Evolutionary conservation across 2,888 invertebrate genomes (phyloP), one percentile per base, ranked within the genome.

Genomic region (Cecidostiba fungosa): DNA sequence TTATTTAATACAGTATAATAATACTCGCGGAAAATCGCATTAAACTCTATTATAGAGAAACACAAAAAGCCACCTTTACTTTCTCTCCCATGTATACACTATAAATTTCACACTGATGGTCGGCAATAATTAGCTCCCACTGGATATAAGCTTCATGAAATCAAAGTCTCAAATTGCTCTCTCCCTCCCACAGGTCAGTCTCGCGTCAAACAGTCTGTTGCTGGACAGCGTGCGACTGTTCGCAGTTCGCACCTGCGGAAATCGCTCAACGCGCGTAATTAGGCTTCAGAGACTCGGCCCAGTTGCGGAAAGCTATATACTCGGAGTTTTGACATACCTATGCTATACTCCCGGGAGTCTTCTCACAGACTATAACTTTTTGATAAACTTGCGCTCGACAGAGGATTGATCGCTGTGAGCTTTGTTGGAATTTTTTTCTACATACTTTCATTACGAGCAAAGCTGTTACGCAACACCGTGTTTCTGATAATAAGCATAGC

Each of bases 211-310:
- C 8, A 29, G 14, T 62, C 62, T 8, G 6, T 10, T 16, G 26
- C 3, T 16, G 19, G 54, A 66, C 66, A 66, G 66, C 66, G 66
- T 66, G 66, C 66, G 66, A 66, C 26, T 66, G 29, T 29, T 66
- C n/a, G n/a, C 66, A 66, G 29, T 29, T 66, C n/a, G n/a, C 66
- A 66, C 26, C 26, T 66, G 66, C 66, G 66, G 29, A 66, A 66
- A 26, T 3, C 29, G 66, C 66, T 26, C 14, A 66, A 66, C 26
- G 26, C 26, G 29, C 23, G 66, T 66, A 66, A 66, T 66, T 66
- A 66, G 66, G 14, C 66, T 23, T 66, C 66, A 4, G 26, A 26
- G 54, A 29, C 66, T 66, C 66, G 66, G 66, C 29, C 26, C 66
- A 66, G 66, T 66, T 29, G 23, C 2, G 3, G 29, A 14, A 29